Evolutionary conservation across 1,140 invertebrate genomes (phyloP).

Genomic region (Drosophila cardini): DNA sequence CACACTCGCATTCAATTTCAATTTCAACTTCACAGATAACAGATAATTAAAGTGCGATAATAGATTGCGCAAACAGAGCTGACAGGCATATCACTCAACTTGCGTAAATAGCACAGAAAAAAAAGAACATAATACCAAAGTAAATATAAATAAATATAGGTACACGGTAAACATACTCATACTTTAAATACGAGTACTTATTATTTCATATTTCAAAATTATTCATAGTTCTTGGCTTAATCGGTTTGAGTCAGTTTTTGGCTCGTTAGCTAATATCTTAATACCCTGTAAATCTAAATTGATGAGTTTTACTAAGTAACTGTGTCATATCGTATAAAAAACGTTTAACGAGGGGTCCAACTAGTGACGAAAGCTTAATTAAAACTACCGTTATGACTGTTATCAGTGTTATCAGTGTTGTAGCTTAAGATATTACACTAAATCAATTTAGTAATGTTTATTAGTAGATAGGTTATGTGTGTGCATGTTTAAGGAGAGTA

Average conservation of each 20-base stretch:
- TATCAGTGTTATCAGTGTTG: too few relatives aligned
- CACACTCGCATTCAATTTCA: constrained; percentile 16
- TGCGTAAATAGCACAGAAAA: constrained; percentile 29
- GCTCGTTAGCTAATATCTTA: neutral
- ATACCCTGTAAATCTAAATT: neutral
- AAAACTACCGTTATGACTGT: too few relatives aligned
- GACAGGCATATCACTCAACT: constrained; percentile 48
- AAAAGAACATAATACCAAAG: constrained; percentile 42
- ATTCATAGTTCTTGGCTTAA: constrained; percentile 9
- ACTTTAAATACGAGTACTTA: neutral
- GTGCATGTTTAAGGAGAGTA: too few relatives aligned
- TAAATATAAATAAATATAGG: constrained; percentile 18
- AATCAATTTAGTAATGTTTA: too few relatives aligned
- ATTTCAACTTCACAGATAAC: constrained; percentile 47
- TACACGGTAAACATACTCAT: neutral
- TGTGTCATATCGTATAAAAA: too few relatives aligned
- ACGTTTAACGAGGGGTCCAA: too few relatives aligned
- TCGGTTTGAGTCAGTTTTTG: constrained; percentile 8
- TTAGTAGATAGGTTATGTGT: too few relatives aligned
- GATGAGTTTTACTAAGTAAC: neutral
- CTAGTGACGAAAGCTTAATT: too few relatives aligned
- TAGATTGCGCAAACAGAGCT: constrained; percentile 47
- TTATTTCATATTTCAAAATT: constrained; percentile 5
- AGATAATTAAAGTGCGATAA: constrained; percentile 55
- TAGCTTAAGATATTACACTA: too few relatives aligned